Conservation (phyloP, 2,797 vertebrate species). For the Takifugu ocellatus region DNA sequence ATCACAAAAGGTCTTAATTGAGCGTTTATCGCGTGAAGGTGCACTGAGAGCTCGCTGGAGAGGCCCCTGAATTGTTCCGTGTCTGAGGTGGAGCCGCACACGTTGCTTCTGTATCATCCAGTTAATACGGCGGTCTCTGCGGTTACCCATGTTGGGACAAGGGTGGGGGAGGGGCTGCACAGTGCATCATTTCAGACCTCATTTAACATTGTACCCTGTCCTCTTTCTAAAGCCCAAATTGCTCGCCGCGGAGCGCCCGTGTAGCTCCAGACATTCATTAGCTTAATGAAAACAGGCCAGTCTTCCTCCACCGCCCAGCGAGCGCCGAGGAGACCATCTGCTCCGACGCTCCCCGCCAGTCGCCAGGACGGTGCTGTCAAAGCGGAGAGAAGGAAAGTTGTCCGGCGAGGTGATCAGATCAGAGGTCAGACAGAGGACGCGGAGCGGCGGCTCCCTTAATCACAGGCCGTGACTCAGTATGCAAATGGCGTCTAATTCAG, state of each 20-base stretch:
- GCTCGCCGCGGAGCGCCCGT: conserved; percentile 65
- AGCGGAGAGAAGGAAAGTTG: conserved; percentile 48
- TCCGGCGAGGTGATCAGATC: conserved; percentile 51
- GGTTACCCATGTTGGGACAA: conserved; percentile 53
- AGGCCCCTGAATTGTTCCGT: conserved; percentile 11
- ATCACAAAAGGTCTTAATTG: too few relatives aligned
- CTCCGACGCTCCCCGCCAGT: conserved; percentile 73
- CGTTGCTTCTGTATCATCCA: conserved; percentile 32
- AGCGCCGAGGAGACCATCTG: conserved; percentile 75
- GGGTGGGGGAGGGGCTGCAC: conserved; percentile 54
- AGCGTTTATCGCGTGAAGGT: too few relatives aligned
- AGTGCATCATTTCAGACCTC: conserved; percentile 76
- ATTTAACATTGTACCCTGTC: conserved; percentile 75
- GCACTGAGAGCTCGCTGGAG: background rate
- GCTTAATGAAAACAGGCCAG: conserved; percentile 82
- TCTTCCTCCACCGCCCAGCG: conserved; percentile 70
- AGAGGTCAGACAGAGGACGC: conserved; percentile 49
- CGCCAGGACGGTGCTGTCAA: conserved; percentile 73
- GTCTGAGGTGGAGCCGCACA: conserved; percentile 28
- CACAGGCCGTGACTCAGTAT: conserved; percentile 24
- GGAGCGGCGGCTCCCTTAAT: too few relatives aligned
- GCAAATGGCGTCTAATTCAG: conserved; percentile 41
- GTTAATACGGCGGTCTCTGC: conserved; percentile 41
- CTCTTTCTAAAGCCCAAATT: conserved; percentile 73
- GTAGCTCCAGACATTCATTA: conserved; percentile 81